A percentile compares a stretch with the other conserved stretches of the same genome.
These are phyloP conservation scores for Origma solitaria DNA, from an alignment of 2,113 vertebrate genomes.

Conservation along the genomic window DNA sequence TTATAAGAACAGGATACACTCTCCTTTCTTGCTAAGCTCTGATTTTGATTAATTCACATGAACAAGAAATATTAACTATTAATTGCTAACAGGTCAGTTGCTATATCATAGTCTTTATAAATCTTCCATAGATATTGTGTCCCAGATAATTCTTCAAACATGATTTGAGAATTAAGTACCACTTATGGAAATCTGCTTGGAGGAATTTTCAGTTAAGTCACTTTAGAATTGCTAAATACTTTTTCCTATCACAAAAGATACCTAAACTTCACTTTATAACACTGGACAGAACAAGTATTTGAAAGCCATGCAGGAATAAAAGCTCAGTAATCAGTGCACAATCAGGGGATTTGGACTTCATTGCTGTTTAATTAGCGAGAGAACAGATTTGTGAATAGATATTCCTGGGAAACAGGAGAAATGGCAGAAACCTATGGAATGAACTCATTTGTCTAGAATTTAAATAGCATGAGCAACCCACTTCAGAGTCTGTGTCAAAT, in stretches of 20 bases:
- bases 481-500: neutral
- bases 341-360: neutral
- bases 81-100: neutral
- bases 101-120: neutral
- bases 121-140: neutral
- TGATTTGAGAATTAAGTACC: neutral
- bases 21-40: neutral
- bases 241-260: neutral
- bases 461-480: neutral
- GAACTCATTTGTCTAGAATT: neutral
- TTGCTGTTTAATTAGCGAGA: neutral
- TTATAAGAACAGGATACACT: neutral
- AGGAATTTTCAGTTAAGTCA: neutral
- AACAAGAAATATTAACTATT: neutral
- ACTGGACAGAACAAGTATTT: neutral
- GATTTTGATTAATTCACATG: neutral
- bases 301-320: neutral
- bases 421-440: neutral
- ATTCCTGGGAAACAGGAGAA: neutral
- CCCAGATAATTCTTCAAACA: neutral
- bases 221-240: neutral
- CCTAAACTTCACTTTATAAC: neutral
- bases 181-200: neutral
- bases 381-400: neutral
- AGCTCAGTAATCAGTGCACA: neutral